A percentile compares a stretch with the other conserved stretches of the same genome.
These are phyloP conservation scores for Hippolais icterina DNA, from an alignment of 2,113 vertebrate genomes.

Conservation along the genomic window DNA sequence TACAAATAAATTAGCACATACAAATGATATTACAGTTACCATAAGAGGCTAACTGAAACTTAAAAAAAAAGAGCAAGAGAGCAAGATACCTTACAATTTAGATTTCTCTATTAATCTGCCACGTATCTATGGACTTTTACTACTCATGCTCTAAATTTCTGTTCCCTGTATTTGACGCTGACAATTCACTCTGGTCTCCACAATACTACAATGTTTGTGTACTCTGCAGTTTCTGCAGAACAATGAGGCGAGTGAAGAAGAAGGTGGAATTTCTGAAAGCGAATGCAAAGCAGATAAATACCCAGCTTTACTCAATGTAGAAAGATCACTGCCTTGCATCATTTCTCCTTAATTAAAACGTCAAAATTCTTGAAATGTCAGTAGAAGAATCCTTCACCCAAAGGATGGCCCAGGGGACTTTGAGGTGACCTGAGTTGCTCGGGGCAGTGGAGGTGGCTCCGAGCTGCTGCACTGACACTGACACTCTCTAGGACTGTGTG, in stretches of 20 bases:
- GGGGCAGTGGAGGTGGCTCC: neutral
- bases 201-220: neutral
- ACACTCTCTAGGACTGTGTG: neutral
- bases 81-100: neutral
- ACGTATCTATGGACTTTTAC: neutral
- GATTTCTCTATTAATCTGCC: neutral
- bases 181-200: neutral
- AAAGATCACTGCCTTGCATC: neutral
- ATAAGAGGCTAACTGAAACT: neutral
- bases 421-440: neutral
- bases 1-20: constrained; percentile 44
- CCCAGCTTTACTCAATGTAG: fast-evolving
- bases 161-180: neutral
- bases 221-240: neutral
- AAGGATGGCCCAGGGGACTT: neutral
- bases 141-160: neutral
- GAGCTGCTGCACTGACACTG: fast-evolving
- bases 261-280: neutral
- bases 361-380: neutral
- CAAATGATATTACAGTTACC: neutral
- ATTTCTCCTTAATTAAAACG: neutral
- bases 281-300: neutral
- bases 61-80: neutral
- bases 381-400: neutral
- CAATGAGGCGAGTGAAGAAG: neutral